A percentile compares a stretch with the other conserved stretches of the same genome.
Conservation (phyloP, 1,140 invertebrate species). For the Grapholita molesta region DNA sequence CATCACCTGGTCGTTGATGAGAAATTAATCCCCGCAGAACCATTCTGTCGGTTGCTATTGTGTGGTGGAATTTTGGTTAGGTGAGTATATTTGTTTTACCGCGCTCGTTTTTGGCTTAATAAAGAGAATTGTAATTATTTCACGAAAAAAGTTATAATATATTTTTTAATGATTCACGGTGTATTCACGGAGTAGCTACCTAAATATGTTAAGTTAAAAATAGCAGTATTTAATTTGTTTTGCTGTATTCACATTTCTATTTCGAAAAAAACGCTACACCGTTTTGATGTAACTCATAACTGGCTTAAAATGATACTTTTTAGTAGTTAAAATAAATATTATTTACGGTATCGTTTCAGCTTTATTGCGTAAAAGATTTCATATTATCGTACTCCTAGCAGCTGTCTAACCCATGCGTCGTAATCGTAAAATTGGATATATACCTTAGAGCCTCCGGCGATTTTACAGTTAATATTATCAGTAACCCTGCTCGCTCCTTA, state of each 20-base stretch:
- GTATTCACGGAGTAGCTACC: no score
- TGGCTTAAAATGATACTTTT: no score
- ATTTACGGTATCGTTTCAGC: background rate
- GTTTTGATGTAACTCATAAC: no score
- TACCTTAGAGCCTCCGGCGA: slow-evolving; percentile 1
- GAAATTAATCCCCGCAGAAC: slow-evolving; percentile 5
- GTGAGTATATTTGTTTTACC: background rate
- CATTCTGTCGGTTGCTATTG: background rate
- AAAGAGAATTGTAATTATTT: background rate
- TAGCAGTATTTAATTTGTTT: no score
- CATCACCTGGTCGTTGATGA: slow-evolving; percentile 11
- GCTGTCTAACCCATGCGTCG: slow-evolving; percentile 10
- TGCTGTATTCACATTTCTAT: no score
- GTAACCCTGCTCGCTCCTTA: background rate
- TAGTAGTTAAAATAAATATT: background rate
- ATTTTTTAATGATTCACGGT: background rate
- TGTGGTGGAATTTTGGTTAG: background rate
- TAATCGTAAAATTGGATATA: slow-evolving; percentile 14
- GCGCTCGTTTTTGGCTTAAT: background rate
- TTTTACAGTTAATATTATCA: slow-evolving; percentile 16
- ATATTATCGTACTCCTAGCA: slow-evolving; percentile 14
- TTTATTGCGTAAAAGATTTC: background rate
- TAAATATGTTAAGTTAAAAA: no score
- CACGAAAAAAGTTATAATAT: background rate
- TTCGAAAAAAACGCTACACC: no score